These are phyloP conservation scores for Mythimna vitellina DNA, from an alignment of 2,888 invertebrate genomes.

Conservation along the genomic window DNA sequence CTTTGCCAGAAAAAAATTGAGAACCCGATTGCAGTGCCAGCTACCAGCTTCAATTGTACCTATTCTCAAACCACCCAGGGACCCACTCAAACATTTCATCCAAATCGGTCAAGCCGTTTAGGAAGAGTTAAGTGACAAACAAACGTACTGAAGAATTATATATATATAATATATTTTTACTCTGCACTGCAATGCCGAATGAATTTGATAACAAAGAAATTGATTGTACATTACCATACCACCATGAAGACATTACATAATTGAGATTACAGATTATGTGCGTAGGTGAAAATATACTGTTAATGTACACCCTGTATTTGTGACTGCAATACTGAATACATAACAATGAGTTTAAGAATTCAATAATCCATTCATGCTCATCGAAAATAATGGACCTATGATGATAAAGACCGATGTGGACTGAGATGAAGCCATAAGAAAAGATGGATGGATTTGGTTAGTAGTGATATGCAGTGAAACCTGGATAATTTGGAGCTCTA, in stretches of 20 bases:
- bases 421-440: background rate
- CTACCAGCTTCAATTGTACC: no score
- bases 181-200: slow-evolving; percentile 34
- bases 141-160: no score
- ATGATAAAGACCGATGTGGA: background rate
- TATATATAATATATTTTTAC: slow-evolving; percentile 18
- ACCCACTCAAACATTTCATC: no score
- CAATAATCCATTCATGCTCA: slow-evolving; percentile 3
- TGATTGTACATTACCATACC: slow-evolving; percentile 45
- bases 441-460: background rate
- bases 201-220: slow-evolving; percentile 51
- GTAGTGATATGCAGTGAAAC: background rate
- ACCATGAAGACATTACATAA: slow-evolving; percentile 47
- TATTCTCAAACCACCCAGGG: no score
- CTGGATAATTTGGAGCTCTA: no score
- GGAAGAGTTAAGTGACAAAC: no score
- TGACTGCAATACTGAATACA: background rate
- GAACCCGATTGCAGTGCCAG: no score
- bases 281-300: slow-evolving; percentile 34
- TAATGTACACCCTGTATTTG: background rate
- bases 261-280: slow-evolving; percentile 20
- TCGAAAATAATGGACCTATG: background rate
- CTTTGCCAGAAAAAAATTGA: no score
- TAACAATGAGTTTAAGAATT: slow-evolving; percentile 4
- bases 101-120: no score